Percentiles rank a stretch among this genome's conserved stretches.
phyloP scores from a whole-genome alignment of 1,140 invertebrate genomes.

The Hyphantria cunea region DNA sequence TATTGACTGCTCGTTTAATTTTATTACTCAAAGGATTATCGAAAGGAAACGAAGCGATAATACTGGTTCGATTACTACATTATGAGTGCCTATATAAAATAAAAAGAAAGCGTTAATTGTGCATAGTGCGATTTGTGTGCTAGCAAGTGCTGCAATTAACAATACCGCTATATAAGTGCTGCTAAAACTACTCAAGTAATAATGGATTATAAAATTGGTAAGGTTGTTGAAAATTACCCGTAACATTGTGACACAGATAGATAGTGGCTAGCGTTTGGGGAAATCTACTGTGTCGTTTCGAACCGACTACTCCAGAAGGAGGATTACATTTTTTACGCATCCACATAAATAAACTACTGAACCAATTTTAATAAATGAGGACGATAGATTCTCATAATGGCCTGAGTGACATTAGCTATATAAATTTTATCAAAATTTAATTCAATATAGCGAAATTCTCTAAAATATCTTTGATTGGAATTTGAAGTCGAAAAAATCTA shows the following conservation, averaged over 20 bases:
- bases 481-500: no score
- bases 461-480: no score
- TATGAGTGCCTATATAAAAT: constrained; percentile 31
- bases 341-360: no score
- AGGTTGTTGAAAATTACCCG: constrained; percentile 5
- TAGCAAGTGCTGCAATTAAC: constrained; percentile 5
- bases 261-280: no score
- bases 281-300: no score
- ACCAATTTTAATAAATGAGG: no score
- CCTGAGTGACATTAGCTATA: no score
- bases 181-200: constrained; percentile 10
- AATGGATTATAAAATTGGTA: constrained; percentile 56
- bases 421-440: no score
- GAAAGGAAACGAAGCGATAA: constrained; percentile 31
- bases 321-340: neutral
- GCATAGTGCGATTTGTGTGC: constrained; percentile 21
- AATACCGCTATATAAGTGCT: neutral
- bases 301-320: no score
- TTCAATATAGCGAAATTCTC: no score
- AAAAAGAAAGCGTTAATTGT: constrained; percentile 5
- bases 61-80: constrained; percentile 24
- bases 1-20: constrained; percentile 3
- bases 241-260: no score
- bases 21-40: constrained; percentile 35
- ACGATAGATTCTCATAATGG: no score